Evolutionary conservation across 2,113 vertebrate genomes (phyloP).

Genomic region (Stictonetta naevosa): DNA sequence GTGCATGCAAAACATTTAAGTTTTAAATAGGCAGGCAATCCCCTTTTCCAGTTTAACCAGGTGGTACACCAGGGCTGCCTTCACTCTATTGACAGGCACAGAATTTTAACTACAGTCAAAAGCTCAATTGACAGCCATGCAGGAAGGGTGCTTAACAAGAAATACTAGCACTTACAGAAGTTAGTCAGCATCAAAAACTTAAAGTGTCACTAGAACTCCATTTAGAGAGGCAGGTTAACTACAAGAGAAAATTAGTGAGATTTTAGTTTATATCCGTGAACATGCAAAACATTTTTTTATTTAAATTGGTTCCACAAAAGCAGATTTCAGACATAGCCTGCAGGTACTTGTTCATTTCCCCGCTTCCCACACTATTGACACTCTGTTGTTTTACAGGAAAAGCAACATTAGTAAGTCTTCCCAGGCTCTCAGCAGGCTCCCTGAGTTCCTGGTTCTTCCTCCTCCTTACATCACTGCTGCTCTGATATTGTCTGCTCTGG

Average conservation of each 20-base stretch:
- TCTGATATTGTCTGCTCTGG: background rate
- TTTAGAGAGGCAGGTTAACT: constrained; percentile 45
- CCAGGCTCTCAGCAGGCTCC: background rate
- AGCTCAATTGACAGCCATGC: background rate
- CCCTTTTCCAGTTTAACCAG: background rate
- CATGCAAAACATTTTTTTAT: background rate
- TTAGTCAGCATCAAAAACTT: constrained; percentile 58
- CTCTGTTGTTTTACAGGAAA: background rate
- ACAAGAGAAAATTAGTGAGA: constrained; percentile 55
- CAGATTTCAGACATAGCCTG: background rate
- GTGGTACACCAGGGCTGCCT: background rate
- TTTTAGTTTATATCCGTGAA: background rate
- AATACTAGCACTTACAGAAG: constrained; percentile 58
- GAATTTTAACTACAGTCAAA: background rate
- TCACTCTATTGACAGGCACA: background rate
- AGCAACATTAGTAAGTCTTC: constrained; percentile 12
- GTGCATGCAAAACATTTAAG: background rate
- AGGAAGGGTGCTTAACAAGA: background rate
- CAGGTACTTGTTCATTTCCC: background rate
- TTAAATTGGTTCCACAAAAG: background rate
- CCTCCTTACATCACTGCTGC: background rate
- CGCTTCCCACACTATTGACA: background rate
- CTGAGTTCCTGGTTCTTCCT: background rate
- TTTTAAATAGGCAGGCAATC: background rate
- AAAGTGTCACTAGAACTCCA: constrained; percentile 43